Base-by-base conservation (phyloP, 2,797 vertebrate genomes). In the Rhinoraja longicauda region DNA sequence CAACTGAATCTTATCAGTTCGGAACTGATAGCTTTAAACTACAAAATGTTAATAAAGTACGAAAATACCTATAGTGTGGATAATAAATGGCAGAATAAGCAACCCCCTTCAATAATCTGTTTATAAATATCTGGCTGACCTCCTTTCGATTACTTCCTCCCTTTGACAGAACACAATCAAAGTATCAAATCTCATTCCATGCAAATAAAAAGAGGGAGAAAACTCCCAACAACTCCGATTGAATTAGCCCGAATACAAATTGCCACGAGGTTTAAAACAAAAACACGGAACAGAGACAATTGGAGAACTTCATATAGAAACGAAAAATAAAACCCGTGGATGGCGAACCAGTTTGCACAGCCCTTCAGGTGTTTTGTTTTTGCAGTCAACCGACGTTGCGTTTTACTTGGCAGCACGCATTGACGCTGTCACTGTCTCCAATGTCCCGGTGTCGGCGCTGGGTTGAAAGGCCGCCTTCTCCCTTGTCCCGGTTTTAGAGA, bases 171-270 rank as follows among this genome's bases (percentile, higher is more conserved):
- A 21, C n/a, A 67, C 3, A 4, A 32, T 32, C 84, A 32, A 88
- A 88, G 59, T 64, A 36, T 64, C n/a, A 88, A 88, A 64, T 67
- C n/a, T 88, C 84, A 64, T 19, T 88, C 84, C 17, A 64, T n/a
- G 6, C 17, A 32, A 53, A 39, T 39, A 39, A 39, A 82, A 26
- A 19, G 21, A 64, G 57, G 13, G 29, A 64, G 84, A 64, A 26
- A n/a, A n/a, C 17, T 64, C n/a, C 15, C 13, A 73, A 57, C 36
- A 32, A 6, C 39, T 39, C 77, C 10, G 15, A 36, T 21, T 67
- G 62, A 88, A 88, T 67, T 36, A 36, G 7, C 6, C 67, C 17
- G 62, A 24, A 67, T 67, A 32, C 32, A 67, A 67, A 26, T 36
- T 64, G 7, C 17, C 84, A 19, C 32, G 32, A 10, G 62, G 32